Evolutionary conservation across 1,140 invertebrate genomes (phyloP).

Genomic region (Euwallacea fornicatus): DNA sequence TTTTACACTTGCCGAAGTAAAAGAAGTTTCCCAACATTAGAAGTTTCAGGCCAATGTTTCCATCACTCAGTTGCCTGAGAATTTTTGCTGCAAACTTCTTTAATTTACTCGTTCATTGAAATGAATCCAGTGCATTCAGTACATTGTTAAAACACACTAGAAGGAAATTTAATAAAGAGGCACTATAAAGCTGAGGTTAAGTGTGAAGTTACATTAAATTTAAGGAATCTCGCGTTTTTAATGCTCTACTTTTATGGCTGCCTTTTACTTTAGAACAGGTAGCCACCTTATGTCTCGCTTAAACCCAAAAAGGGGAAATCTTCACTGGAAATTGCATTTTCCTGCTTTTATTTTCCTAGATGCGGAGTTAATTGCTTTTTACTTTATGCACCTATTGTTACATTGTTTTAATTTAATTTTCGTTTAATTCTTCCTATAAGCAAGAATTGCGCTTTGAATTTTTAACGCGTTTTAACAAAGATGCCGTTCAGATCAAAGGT

Average conservation of each 20-base stretch:
- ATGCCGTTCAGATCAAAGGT: too few relatives aligned
- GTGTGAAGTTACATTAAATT: slow-evolving; percentile 27
- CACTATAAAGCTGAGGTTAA: slow-evolving; percentile 19
- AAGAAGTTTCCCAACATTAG: slow-evolving; percentile 5
- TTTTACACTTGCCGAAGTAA: slow-evolving; percentile 7
- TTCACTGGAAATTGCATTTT: slow-evolving; percentile 8
- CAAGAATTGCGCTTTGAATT: too few relatives aligned
- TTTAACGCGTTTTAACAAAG: too few relatives aligned
- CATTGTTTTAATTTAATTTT: neutral
- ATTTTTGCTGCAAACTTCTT: slow-evolving; percentile 16
- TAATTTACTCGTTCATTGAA: slow-evolving; percentile 17
- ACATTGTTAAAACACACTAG: slow-evolving; percentile 14
- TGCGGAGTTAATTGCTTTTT: neutral
- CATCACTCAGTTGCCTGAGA: slow-evolving; percentile 16
- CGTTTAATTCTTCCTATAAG: too few relatives aligned
- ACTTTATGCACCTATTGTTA: neutral
- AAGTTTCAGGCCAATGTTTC: slow-evolving; percentile 14
- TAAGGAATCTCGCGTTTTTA: slow-evolving; percentile 21
- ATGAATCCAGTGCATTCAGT: slow-evolving; percentile 15
- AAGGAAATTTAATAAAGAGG: slow-evolving; percentile 20
- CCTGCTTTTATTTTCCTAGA: neutral
- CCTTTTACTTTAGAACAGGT: slow-evolving; percentile 13
- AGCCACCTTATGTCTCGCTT: slow-evolving; percentile 4
- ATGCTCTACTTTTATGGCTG: slow-evolving; percentile 15
- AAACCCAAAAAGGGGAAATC: slow-evolving; percentile 1